Evolutionary conservation across 2,888 invertebrate genomes (phyloP).

Genomic region (Leistus spinibarbis): DNA sequence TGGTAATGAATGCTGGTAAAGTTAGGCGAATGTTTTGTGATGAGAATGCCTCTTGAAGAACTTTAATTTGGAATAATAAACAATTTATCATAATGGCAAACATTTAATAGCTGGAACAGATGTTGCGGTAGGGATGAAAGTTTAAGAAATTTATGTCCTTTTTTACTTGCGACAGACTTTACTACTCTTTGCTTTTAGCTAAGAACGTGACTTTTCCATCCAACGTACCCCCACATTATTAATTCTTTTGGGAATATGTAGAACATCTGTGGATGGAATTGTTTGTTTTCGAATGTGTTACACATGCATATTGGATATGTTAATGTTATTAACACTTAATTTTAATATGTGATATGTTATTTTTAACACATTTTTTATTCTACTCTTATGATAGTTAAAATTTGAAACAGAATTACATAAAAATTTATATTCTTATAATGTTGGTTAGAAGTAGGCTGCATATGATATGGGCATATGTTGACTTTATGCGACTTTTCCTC

Average conservation of each 20-base stretch:
- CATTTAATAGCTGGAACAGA: slow-evolving; percentile 27
- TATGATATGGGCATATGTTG: too few species aligned
- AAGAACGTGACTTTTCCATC: slow-evolving; percentile 35
- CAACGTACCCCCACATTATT: slow-evolving; percentile 29
- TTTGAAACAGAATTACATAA: too few species aligned
- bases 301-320: not conserved
- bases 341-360: not conserved
- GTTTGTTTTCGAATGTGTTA: slow-evolving; percentile 14
- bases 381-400: too few species aligned
- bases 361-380: too few species aligned
- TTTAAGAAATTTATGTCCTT: slow-evolving; percentile 28
- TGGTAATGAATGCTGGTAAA: too few species aligned
- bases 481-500: too few species aligned
- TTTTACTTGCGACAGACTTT: slow-evolving; percentile 7
- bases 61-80: slow-evolving; percentile 27
- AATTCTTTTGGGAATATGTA: slow-evolving; percentile 23
- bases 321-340: not conserved
- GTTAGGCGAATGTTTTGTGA: too few species aligned
- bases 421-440: too few species aligned
- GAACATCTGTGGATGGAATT: slow-evolving; percentile 25
- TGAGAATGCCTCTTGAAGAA: too few species aligned
- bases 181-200: slow-evolving; percentile 33
- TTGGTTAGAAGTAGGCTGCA: too few species aligned
- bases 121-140: slow-evolving; percentile 17
- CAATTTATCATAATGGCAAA: slow-evolving; percentile 31